Conservation (phyloP, 1,140 invertebrate genomes). For the Ostrea denselamellosa region DNA sequence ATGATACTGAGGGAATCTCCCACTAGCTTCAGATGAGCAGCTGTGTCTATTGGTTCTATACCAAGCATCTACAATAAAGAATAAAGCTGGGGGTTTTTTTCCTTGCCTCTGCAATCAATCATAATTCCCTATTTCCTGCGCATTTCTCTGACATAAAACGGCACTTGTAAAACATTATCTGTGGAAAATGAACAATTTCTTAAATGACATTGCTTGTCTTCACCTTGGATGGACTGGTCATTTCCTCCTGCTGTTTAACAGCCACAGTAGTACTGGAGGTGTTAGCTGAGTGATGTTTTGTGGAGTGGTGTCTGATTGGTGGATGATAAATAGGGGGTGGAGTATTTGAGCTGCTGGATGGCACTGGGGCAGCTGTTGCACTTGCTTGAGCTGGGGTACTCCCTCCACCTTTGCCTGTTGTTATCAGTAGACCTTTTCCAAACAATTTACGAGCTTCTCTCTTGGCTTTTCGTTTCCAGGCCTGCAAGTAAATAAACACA, state of each 20-base stretch:
- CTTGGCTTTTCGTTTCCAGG: constrained; percentile 88
- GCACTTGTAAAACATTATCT: no score
- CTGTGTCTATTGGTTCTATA: constrained; percentile 92
- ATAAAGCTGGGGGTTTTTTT: constrained; percentile 17
- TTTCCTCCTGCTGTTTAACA: constrained; percentile 51
- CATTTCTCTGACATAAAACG: no score
- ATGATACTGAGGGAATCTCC: constrained; percentile 96
- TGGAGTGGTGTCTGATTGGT: constrained; percentile 34
- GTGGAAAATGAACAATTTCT: no score
- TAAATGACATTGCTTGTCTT: no score
- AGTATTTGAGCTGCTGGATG: constrained; percentile 63
- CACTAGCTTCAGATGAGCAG: constrained; percentile 93
- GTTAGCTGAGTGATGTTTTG: constrained; percentile 57
- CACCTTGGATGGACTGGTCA: constrained; percentile 62
- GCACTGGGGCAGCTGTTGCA: constrained; percentile 32
- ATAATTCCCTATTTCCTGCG: no score
- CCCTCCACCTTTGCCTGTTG: constrained; percentile 77
- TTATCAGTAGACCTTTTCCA: constrained; percentile 80
- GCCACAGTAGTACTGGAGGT: constrained; percentile 36
- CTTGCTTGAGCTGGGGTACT: constrained; percentile 43
- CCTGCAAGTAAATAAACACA: constrained; percentile 76
- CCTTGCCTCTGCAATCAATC: background rate
- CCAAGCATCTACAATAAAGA: constrained; percentile 83
- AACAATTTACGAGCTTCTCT: constrained; percentile 80
- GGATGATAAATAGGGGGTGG: constrained; percentile 43